Evolutionary conservation across 64 coral and sea anemone genomes (phyloP), one percentile per base, ranked within the genome.

Genomic region (Platygyra sinensis): DNA sequence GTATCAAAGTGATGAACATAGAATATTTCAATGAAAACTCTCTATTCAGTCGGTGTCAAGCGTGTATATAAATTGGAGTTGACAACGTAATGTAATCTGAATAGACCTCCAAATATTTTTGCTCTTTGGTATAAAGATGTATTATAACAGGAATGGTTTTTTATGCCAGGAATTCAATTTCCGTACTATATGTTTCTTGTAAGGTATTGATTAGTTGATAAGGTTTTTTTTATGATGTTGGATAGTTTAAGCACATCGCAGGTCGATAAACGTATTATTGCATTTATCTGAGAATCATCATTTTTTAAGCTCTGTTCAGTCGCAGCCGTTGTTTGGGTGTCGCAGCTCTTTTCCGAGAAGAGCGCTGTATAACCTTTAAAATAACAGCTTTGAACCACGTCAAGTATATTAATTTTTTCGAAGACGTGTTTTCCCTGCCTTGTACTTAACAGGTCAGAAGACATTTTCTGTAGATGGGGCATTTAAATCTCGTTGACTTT

Each of bases 41-140:
- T 75, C 17, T 42, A 30, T 39, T 15, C 11, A 9, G 24, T 52
- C 51, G 22, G 49, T 52, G 24, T 77, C 25, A 46, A 8, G 42
- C 46, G 5, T 80, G 77, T 80, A 57, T 30, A 80, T 80, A 62
- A 81, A 81, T 62, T 62, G 9, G 75, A n/a, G n/a, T 76, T 33
- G 79, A 81, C 14, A 39, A 33, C 64, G 30, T 6, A 52, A 17
- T 59, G 20, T 81, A 20, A 36, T 38, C 62, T 10, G 17, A 8
- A 15, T 12, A 12, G 10, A 57, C 22, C 20, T 36, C 15, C 29
- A 46, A 31, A 29, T 80, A 80, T 60, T 60, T 73, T 80, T 61
- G 65, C 25, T 24, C n/a, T 27, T 29, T 3, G 17, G 25, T 28
- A 22, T 28, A 15, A 27, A 57, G 38, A 55, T 55, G 24, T 50